Percentiles rank a stretch among this genome's conserved stretches.
Conservation (phyloP, 2,888 invertebrate species). For the Eupeodes latifasciatus region DNA sequence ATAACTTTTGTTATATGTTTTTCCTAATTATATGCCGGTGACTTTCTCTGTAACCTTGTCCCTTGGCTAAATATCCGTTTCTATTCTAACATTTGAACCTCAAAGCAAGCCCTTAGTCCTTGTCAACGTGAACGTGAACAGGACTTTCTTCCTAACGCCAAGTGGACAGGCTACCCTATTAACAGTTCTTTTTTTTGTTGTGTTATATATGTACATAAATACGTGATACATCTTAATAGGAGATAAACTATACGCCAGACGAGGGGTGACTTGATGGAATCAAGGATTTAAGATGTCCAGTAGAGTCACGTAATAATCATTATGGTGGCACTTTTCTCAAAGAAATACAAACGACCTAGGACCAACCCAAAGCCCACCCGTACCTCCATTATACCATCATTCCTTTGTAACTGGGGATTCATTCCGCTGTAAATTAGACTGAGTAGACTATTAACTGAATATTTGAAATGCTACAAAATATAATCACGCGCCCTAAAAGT, state of each 20-base stretch:
- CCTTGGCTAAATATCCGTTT: slow-evolving; percentile 42
- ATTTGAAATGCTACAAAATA: slow-evolving; percentile 47
- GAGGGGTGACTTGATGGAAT: slow-evolving; percentile 8
- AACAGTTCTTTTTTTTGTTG: background rate
- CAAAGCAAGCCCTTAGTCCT: background rate
- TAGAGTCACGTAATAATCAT: slow-evolving; percentile 68
- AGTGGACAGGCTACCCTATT: slow-evolving; percentile 29
- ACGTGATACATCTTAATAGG: slow-evolving; percentile 1
- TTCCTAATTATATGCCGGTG: slow-evolving; percentile 54
- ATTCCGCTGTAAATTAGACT: slow-evolving; percentile 63
- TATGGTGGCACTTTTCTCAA: slow-evolving; percentile 21
- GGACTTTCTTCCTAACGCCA: slow-evolving; percentile 30
- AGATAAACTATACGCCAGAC: background rate
- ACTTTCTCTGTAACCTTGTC: slow-evolving; percentile 46
- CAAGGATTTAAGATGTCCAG: slow-evolving; percentile 52
- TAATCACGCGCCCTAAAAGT: background rate
- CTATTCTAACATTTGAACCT: slow-evolving; percentile 17
- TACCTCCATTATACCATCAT: background rate
- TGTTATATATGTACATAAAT: background rate
- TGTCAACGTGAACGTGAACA: slow-evolving; percentile 13
- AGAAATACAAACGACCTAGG: background rate
- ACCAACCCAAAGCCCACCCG: background rate
- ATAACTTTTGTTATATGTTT: slow-evolving; percentile 17
- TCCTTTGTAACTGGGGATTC: background rate
- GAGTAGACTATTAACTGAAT: slow-evolving; percentile 61